Percentiles rank a stretch among this genome's conserved stretches.
Conservation (phyloP, 1,140 invertebrate genomes). For the Acromyrmex charruanus region DNA sequence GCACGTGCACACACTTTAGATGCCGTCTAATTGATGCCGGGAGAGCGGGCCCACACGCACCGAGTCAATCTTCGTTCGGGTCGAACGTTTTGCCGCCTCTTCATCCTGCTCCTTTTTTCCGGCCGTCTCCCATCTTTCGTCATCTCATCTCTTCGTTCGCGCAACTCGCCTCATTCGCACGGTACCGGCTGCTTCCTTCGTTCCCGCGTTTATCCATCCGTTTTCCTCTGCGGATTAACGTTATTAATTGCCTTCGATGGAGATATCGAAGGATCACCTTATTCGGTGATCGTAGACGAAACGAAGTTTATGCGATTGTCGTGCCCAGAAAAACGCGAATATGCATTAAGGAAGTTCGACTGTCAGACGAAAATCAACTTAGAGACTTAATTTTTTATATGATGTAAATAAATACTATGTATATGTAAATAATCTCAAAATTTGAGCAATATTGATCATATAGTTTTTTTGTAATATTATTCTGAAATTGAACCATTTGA, state of each 20-base stretch:
- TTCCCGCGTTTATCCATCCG: not conserved
- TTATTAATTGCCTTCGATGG: conserved; percentile 70
- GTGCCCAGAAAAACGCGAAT: conserved; percentile 53
- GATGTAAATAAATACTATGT: too few species aligned
- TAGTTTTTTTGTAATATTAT: too few species aligned
- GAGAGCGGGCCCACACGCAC: conserved; percentile 79
- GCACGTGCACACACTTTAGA: conserved; percentile 71
- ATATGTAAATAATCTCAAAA: too few species aligned
- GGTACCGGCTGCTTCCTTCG: conserved; percentile 17
- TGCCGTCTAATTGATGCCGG: conserved; percentile 79
- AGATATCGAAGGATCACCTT: conserved; percentile 70
- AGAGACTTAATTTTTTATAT: too few species aligned
- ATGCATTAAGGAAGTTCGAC: not conserved
- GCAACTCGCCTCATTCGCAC: conserved; percentile 37
- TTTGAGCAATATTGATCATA: too few species aligned
- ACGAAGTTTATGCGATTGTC: conserved; percentile 24
- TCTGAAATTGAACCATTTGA: too few species aligned
- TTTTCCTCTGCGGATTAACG: conserved; percentile 58
- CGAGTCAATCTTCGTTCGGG: conserved; percentile 77
- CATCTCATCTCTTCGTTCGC: not conserved
- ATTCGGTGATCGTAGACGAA: conserved; percentile 32
- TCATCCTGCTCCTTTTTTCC: conserved; percentile 52
- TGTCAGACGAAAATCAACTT: too few species aligned
- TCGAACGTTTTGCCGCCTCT: conserved; percentile 71
- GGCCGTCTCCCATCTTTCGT: conserved; percentile 9